Evolutionary conservation across 1,140 invertebrate species (phyloP).

Genomic region (Drosophila persimilis): DNA sequence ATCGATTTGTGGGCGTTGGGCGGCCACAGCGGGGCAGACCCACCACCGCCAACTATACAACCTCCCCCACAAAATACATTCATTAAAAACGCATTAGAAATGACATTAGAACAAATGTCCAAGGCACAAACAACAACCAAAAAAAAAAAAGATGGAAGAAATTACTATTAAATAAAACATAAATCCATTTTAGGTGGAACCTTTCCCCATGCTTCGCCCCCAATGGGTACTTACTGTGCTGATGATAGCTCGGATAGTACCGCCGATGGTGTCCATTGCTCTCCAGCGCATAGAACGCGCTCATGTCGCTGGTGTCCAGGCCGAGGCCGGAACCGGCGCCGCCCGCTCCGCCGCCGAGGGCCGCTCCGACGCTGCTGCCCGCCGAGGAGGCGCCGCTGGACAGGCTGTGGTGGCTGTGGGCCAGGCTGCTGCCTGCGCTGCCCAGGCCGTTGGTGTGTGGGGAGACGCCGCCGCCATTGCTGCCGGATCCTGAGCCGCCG

Average conservation of each 20-base stretch:
- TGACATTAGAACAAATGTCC: conserved; percentile 77
- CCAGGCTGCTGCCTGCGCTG: conserved; percentile 69
- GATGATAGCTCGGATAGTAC: conserved; percentile 83
- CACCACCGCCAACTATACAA: conserved; percentile 17
- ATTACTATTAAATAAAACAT: conserved; percentile 66
- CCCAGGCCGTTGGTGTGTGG: conserved; percentile 78
- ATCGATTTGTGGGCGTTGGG: conserved; percentile 73
- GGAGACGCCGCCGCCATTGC: conserved; percentile 67
- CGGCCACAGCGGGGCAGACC: conserved; percentile 5
- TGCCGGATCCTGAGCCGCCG: conserved; percentile 34
- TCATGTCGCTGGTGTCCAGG: conserved; percentile 80
- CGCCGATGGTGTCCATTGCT: conserved; percentile 80
- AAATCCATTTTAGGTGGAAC: conserved; percentile 27
- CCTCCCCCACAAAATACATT: conserved; percentile 36
- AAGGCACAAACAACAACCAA: conserved; percentile 25
- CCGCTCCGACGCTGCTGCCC: conserved; percentile 67
- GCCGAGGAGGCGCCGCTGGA: conserved; percentile 73
- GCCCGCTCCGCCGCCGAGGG: conserved; percentile 61
- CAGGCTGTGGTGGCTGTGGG: conserved; percentile 77
- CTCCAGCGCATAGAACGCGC: conserved; percentile 82
- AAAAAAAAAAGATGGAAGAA: conserved; percentile 48
- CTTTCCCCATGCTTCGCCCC: neutral
- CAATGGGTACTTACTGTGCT: conserved; percentile 75
- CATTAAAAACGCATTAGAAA: conserved; percentile 83
- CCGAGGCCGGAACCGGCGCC: conserved; percentile 60